Percentiles rank a stretch among this genome's conserved stretches.
These are phyloP conservation scores for Numenius phaeopus DNA, from an alignment of 2,797 vertebrate genomes.

Conservation along the genomic window DNA sequence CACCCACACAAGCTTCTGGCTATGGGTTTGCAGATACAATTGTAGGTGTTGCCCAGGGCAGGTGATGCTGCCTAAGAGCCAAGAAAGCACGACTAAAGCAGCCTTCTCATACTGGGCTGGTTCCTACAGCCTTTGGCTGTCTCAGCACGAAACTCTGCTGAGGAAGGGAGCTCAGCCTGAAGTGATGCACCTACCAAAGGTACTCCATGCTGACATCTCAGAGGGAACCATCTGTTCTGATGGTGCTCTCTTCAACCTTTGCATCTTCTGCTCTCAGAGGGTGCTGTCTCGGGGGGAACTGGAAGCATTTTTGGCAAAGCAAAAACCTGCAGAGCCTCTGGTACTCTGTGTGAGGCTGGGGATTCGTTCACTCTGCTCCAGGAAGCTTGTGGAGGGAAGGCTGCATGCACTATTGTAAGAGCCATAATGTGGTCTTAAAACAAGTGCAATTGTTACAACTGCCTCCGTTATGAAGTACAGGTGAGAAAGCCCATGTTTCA, in stretches of 20 bases:
- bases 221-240: neutral
- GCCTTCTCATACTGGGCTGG: neutral
- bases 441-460: rapidly evolving
- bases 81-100: neutral
- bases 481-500: neutral
- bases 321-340: neutral
- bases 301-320: neutral
- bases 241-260: neutral
- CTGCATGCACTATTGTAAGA: neutral
- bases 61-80: neutral
- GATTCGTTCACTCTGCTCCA: neutral
- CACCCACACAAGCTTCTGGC: neutral
- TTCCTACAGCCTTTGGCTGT: neutral
- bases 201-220: rapidly evolving
- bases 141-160: neutral
- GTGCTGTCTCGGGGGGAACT: neutral
- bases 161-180: neutral
- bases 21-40: neutral
- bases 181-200: neutral
- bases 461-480: neutral
- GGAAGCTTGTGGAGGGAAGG: neutral
- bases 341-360: neutral
- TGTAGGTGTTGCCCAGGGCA: neutral
- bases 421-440: neutral
- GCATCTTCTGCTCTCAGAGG: neutral